A percentile compares a stretch with the other conserved stretches of the same genome.
These are phyloP conservation scores for Andrena chrysosceles DNA, from an alignment of 2,888 invertebrate species.

Conservation along the genomic window DNA sequence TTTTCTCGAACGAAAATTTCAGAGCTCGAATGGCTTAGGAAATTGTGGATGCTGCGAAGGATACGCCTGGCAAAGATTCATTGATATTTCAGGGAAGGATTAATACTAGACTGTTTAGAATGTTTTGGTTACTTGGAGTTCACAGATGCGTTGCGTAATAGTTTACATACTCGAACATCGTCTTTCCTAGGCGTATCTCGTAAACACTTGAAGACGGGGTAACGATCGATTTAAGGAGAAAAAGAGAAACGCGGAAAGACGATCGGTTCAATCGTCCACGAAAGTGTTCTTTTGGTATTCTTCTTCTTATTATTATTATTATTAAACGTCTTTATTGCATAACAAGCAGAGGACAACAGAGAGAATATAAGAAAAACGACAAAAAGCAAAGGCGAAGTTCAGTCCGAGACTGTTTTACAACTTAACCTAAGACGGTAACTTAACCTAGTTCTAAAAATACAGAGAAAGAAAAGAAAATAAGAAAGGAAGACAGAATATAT, in stretches of 20 bases:
- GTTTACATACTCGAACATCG: slow-evolving; percentile 15
- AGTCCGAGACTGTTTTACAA: too few relatives aligned
- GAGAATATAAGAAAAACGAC: too few relatives aligned
- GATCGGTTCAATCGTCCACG: slow-evolving; percentile 47
- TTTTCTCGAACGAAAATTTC: background rate
- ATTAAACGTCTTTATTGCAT: too few relatives aligned
- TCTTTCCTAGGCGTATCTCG: slow-evolving; percentile 32
- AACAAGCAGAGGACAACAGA: too few relatives aligned
- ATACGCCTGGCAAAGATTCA: too few relatives aligned
- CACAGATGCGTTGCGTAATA: slow-evolving; percentile 39
- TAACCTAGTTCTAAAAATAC: too few relatives aligned
- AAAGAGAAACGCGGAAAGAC: slow-evolving; percentile 68
- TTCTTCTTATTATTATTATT: too few relatives aligned
- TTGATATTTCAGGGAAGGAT: too few relatives aligned
- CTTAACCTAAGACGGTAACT: too few relatives aligned
- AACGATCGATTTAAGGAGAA: slow-evolving; percentile 61
- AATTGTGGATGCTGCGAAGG: background rate
- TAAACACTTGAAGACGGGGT: slow-evolving; percentile 32
- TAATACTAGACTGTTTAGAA: background rate
- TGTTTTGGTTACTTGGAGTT: background rate
- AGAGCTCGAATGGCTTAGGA: background rate
- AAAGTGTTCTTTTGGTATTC: slow-evolving; percentile 34
- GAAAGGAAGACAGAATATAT: too few relatives aligned
- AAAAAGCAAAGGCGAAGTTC: too few relatives aligned
- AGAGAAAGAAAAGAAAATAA: too few relatives aligned